Evolutionary conservation across 2,113 vertebrate species (phyloP).

Genomic region (Bos indicus): DNA sequence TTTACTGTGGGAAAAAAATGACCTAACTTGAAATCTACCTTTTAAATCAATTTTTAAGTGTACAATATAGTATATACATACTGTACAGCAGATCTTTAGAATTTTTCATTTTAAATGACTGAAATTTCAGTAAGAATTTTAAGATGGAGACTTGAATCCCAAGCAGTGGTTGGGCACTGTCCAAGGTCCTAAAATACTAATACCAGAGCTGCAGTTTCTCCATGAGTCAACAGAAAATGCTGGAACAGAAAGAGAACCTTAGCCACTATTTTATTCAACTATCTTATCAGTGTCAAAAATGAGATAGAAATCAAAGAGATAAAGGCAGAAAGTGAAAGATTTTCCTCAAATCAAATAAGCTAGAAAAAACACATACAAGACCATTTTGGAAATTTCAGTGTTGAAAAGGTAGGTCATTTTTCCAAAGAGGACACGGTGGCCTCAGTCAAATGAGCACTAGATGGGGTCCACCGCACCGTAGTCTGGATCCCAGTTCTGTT

Average conservation of each 20-base stretch:
- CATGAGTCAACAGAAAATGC: not conserved
- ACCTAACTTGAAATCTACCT: not conserved
- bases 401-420: not conserved
- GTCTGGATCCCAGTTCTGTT: not conserved
- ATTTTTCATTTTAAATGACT: not conserved
- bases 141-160: not conserved
- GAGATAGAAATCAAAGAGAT: not conserved
- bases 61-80: not conserved
- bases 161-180: not conserved
- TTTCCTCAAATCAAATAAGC: constrained; percentile 7
- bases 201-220: not conserved
- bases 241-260: not conserved
- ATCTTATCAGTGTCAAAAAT: not conserved
- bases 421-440: not conserved
- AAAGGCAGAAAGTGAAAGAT: not conserved
- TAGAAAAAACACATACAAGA: not conserved
- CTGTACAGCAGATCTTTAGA: not conserved
- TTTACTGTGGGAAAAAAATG: not conserved
- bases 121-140: not conserved
- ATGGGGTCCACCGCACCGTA: not conserved
- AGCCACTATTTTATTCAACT: not conserved
- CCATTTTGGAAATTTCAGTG: not conserved
- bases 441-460: not conserved
- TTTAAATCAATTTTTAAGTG: not conserved
- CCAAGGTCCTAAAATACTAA: not conserved